Evolutionary conservation across 2,888 invertebrate species (phyloP).

Genomic region (Plutella xylostella): DNA sequence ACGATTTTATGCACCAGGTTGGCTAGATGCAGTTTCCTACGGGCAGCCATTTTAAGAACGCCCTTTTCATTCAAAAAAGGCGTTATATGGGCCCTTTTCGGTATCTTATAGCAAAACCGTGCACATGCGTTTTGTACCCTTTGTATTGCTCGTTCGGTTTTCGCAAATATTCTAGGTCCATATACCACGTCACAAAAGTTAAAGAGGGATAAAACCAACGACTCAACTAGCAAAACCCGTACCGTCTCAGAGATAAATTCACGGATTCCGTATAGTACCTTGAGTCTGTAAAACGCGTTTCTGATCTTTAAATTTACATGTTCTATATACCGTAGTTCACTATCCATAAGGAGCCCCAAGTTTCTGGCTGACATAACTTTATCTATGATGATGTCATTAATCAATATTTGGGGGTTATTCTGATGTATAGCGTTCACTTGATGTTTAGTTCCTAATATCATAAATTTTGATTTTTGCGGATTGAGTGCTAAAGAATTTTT

Average conservation of each 20-base stretch:
- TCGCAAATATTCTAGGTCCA: slow-evolving; percentile 5
- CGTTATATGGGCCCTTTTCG: slow-evolving; percentile 11
- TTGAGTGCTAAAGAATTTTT: neutral
- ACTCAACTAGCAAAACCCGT: slow-evolving; percentile 9
- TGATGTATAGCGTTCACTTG: neutral
- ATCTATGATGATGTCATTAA: neutral
- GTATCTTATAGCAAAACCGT: slow-evolving; percentile 13
- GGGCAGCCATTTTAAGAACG: slow-evolving; percentile 9
- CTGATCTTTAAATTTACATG: neutral
- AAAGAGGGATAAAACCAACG: slow-evolving; percentile 10
- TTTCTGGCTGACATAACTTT: neutral
- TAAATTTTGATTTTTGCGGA: neutral
- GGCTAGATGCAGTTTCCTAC: neutral
- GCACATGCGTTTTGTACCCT: slow-evolving; percentile 15
- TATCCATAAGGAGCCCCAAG: neutral
- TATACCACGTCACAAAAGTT: slow-evolving; percentile 10
- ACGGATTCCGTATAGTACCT: neutral
- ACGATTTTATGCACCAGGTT: neutral
- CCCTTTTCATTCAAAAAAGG: slow-evolving; percentile 10
- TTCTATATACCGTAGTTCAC: neutral
- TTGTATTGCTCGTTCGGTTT: slow-evolving; percentile 1
- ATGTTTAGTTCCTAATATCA: neutral
- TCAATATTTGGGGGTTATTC: neutral
- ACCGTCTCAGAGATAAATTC: neutral
- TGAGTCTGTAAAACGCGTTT: neutral